Percentiles rank a stretch among this genome's conserved stretches.
Evolutionary conservation across 2,888 invertebrate species (phyloP).

Genomic region (Sminthurinus aureus): DNA sequence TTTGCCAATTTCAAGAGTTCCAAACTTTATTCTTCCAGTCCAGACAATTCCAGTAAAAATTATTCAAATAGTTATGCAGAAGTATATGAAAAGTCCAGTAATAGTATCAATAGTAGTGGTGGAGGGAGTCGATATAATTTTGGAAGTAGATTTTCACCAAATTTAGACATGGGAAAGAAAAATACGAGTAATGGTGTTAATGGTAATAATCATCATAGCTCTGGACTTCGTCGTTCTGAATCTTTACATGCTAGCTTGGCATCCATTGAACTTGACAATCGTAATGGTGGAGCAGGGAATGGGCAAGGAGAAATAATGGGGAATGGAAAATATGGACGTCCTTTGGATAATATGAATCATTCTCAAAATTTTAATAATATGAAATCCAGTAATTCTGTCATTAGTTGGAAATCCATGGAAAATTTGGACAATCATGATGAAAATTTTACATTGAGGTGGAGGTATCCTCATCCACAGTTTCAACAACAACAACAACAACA

Average conservation of each 20-base stretch:
- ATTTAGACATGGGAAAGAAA: conserved; percentile 44
- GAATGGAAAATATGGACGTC: background rate
- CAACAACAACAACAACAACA: conserved; percentile 14
- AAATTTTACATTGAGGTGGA: conserved; percentile 58
- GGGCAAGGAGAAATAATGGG: background rate
- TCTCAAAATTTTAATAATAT: conserved; percentile 16
- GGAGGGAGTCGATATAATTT: conserved; percentile 28
- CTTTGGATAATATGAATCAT: background rate
- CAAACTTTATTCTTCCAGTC: conserved; percentile 52
- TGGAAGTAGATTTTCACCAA: conserved; percentile 48
- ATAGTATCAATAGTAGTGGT: conserved; percentile 39
- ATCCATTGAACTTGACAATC: conserved; percentile 39
- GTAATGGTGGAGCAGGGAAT: background rate
- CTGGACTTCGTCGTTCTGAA: conserved; percentile 49
- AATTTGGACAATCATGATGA: conserved; percentile 50
- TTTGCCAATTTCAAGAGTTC: conserved; percentile 58
- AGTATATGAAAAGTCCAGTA: conserved; percentile 42
- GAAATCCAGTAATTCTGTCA: conserved; percentile 24
- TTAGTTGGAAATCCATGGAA: conserved; percentile 55
- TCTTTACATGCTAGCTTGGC: conserved; percentile 54
- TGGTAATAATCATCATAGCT: background rate
- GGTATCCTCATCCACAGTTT: conserved; percentile 49
- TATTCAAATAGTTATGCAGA: conserved; percentile 45
- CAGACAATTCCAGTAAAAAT: conserved; percentile 44
- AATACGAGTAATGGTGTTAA: conserved; percentile 2